A percentile compares a stretch with the other conserved stretches of the same genome.
These are phyloP conservation scores for Stenoptilia bipunctidactyla DNA, from an alignment of 2,888 invertebrate genomes.

Conservation along the genomic window DNA sequence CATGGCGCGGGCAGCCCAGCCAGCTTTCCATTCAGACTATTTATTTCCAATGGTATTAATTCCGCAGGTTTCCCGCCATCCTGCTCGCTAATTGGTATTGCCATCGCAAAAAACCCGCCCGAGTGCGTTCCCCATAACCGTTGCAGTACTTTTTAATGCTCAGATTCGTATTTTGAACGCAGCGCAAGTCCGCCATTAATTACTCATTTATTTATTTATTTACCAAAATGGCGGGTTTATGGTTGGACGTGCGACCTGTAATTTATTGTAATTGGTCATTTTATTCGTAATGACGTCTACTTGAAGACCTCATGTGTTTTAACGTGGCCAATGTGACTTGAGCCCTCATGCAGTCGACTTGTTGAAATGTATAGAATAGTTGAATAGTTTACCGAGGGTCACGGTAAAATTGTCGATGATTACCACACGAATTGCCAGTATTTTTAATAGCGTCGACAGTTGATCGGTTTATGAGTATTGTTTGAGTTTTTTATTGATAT, in stretches of 20 bases:
- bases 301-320: slow-evolving; percentile 24
- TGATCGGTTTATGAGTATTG: no score
- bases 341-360: slow-evolving; percentile 7
- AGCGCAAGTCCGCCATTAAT: slow-evolving; percentile 39
- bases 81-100: slow-evolving; percentile 21
- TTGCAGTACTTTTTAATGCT: slow-evolving; percentile 54
- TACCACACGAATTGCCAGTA: no score
- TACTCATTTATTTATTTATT: slow-evolving; percentile 58
- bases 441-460: no score
- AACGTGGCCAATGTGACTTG: slow-evolving; percentile 20
- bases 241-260: slow-evolving; percentile 33
- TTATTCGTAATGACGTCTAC: slow-evolving; percentile 40
- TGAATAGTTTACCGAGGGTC: no score
- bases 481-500: no score
- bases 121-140: slow-evolving; percentile 23
- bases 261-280: slow-evolving; percentile 62
- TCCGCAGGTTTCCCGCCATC: slow-evolving; percentile 12
- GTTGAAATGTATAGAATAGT: no score
- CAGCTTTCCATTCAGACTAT: background rate
- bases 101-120: slow-evolving; percentile 25
- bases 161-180: slow-evolving; percentile 50
- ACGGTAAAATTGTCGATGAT: no score
- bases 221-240: slow-evolving; percentile 56
- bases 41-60: slow-evolving; percentile 7
- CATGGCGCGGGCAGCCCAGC: background rate